Percentiles rank a stretch among this genome's conserved stretches.
phyloP scores from a whole-genome alignment of 2,888 invertebrate genomes.

The Pyrochroa serraticornis region DNA sequence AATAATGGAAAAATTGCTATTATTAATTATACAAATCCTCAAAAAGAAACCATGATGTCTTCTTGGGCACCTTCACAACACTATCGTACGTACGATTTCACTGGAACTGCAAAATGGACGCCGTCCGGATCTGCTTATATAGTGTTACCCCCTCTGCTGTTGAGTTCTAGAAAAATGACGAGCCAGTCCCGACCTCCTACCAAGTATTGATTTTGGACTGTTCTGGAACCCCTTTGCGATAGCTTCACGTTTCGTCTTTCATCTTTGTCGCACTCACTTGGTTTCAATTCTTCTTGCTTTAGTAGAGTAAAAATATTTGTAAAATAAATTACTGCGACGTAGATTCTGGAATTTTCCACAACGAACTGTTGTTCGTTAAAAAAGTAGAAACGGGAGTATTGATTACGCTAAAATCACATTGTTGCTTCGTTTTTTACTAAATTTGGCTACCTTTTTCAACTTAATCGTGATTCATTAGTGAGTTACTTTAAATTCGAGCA shows the following conservation, averaged over 20 bases:
- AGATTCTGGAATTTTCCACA: constrained; percentile 23
- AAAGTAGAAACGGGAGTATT: neutral
- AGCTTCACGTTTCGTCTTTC: neutral
- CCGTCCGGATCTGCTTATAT: constrained; percentile 7
- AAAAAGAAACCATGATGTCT: constrained; percentile 8
- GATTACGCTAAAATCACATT: too few species aligned
- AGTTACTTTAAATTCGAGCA: too few species aligned
- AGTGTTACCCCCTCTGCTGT: constrained; percentile 11
- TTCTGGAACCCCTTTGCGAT: constrained; percentile 1
- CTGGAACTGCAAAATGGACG: constrained; percentile 17
- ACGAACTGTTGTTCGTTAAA: neutral
- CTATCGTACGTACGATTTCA: constrained; percentile 31
- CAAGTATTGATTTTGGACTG: constrained; percentile 21
- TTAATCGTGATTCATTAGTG: too few species aligned
- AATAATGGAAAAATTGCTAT: neutral
- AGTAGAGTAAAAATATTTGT: neutral
- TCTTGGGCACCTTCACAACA: constrained; percentile 12
- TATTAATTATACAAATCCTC: constrained; percentile 20
- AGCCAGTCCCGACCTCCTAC: neutral
- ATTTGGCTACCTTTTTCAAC: too few species aligned
- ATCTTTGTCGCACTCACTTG: neutral
- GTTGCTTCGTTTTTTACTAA: too few species aligned
- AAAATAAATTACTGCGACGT: constrained; percentile 11
- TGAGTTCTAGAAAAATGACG: constrained; percentile 26
- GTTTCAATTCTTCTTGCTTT: neutral